Evolutionary conservation across 2,113 vertebrate species (phyloP).

Genomic region (Argyrosomus japonicus): DNA sequence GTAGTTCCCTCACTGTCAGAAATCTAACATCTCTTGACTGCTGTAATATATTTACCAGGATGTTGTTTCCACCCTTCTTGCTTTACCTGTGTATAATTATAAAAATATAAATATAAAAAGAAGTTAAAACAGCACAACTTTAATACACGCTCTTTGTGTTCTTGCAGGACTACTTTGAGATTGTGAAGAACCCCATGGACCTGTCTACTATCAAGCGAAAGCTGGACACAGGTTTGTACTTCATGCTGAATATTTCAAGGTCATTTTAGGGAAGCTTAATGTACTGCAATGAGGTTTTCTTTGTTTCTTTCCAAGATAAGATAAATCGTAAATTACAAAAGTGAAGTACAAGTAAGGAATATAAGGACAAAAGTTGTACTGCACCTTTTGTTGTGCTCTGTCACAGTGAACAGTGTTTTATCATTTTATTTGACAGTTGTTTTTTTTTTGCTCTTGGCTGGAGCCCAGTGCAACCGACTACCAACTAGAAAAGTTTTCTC

Average conservation of each 20-base stretch:
- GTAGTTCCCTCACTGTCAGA: neutral
- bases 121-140: neutral
- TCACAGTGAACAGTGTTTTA: neutral
- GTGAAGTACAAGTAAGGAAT: no score
- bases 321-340: neutral
- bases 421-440: neutral
- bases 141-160: slow-evolving; percentile 9
- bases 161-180: slow-evolving; percentile 97
- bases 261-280: neutral
- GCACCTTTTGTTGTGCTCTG: neutral
- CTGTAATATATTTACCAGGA: neutral
- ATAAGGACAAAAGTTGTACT: neutral
- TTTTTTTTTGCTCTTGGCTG: neutral
- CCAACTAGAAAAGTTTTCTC: neutral
- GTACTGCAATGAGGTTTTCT: neutral
- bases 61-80: neutral
- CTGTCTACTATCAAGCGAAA: slow-evolving; percentile 98
- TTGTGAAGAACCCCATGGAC: slow-evolving; percentile 98
- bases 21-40: neutral
- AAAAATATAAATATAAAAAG: no score
- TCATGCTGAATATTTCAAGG: neutral
- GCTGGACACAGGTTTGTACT: slow-evolving; percentile 93
- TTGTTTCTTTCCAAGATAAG: neutral
- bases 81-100: neutral
- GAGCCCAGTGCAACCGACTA: neutral